phyloP scores from a whole-genome alignment of 1,140 invertebrate species.

The Tribolium castaneum region DNA sequence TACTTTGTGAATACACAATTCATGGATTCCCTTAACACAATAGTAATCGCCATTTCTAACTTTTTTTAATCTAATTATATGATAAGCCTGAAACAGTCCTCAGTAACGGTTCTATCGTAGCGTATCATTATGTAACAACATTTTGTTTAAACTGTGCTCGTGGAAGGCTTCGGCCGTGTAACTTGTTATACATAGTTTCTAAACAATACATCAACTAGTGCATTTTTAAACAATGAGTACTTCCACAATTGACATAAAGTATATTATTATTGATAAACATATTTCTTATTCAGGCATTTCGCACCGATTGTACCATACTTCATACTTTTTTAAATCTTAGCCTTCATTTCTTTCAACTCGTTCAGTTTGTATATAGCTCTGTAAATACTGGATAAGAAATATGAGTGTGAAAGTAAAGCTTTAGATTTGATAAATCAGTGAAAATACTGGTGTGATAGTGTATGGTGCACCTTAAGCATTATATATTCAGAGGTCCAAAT shows the following conservation, averaged over 20 bases:
- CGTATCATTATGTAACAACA: slow-evolving; percentile 2
- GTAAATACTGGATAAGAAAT: slow-evolving; percentile 49
- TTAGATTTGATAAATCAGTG: slow-evolving; percentile 49
- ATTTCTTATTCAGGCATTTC: slow-evolving; percentile 46
- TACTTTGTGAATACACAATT: slow-evolving; percentile 39
- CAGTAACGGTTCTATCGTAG: slow-evolving; percentile 14
- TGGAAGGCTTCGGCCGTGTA: slow-evolving; percentile 16
- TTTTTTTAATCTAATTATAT: slow-evolving; percentile 1
- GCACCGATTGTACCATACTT: neutral
- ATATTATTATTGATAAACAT: slow-evolving; percentile 39
- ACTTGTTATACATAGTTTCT: slow-evolving; percentile 31
- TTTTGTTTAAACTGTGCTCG: neutral
- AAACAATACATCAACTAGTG: slow-evolving; percentile 32
- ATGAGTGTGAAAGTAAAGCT: slow-evolving; percentile 36
- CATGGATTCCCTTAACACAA: slow-evolving; percentile 31
- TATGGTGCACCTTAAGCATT: slow-evolving; percentile 63
- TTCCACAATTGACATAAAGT: slow-evolving; percentile 42
- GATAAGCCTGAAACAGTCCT: neutral
- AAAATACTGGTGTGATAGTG: slow-evolving; percentile 62
- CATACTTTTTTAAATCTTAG: neutral
- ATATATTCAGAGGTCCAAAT: slow-evolving; percentile 64
- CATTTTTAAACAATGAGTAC: slow-evolving; percentile 48
- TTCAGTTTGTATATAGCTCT: slow-evolving; percentile 16
- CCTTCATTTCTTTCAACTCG: neutral
- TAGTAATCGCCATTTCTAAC: slow-evolving; percentile 14